These are phyloP conservation scores for Drosophila quinaria DNA, from an alignment of 2,888 invertebrate genomes.

Conservation along the genomic window DNA sequence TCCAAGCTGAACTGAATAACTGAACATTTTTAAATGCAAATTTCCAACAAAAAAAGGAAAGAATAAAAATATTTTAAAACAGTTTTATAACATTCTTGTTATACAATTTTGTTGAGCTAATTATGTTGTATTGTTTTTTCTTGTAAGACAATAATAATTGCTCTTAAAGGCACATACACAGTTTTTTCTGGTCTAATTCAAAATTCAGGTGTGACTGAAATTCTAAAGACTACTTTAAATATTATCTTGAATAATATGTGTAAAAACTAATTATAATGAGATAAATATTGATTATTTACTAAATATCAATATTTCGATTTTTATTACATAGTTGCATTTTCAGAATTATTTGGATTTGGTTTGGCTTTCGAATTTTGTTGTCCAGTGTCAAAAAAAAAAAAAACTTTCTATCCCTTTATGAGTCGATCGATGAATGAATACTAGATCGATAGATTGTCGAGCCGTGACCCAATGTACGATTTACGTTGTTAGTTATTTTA, in stretches of 20 bases:
- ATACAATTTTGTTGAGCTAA: background rate
- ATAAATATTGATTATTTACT: background rate
- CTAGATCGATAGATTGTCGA: slow-evolving; percentile 73
- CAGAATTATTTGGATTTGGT: background rate
- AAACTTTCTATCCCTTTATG: slow-evolving; percentile 51
- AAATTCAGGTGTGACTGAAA: slow-evolving; percentile 3
- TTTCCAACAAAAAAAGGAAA: too few relatives aligned
- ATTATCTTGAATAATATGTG: background rate
- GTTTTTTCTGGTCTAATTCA: background rate
- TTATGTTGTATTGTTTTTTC: background rate
- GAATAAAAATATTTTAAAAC: too few relatives aligned
- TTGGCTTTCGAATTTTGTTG: slow-evolving; percentile 4
- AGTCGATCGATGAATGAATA: slow-evolving; percentile 59
- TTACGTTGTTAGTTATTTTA: slow-evolving; percentile 71
- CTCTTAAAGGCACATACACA: too few relatives aligned
- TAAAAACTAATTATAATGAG: background rate
- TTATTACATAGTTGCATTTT: background rate
- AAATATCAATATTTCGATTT: background rate
- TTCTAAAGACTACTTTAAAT: background rate
- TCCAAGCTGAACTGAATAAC: too few relatives aligned
- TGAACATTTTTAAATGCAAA: too few relatives aligned
- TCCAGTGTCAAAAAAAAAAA: slow-evolving; percentile 10
- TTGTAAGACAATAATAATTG: background rate
- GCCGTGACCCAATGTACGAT: slow-evolving; percentile 77
- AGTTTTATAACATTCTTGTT: background rate